These are phyloP conservation scores for Oryzias dopingdopingensis DNA, from an alignment of 2,797 vertebrate species.

Conservation along the genomic window DNA sequence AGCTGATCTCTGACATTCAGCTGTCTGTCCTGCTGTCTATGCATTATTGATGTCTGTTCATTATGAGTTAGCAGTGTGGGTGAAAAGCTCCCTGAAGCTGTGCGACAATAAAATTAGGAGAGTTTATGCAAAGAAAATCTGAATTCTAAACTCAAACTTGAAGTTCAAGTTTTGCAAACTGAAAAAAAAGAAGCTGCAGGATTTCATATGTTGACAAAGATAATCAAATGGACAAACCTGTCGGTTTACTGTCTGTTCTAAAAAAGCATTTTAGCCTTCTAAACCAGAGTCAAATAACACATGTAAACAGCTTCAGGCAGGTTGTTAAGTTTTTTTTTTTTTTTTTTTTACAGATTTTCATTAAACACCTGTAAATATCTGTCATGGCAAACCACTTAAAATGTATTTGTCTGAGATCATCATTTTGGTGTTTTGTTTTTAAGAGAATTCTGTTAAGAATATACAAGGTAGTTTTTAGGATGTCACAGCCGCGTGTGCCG, in stretches of 20 bases:
- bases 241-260: slow-evolving; percentile 27
- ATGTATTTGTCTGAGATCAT: too few species aligned
- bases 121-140: too few species aligned
- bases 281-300: slow-evolving; percentile 21
- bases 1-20: slow-evolving; percentile 33
- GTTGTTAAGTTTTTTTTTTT: slow-evolving; percentile 10
- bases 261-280: slow-evolving; percentile 18
- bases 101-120: too few species aligned
- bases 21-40: not conserved
- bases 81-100: too few species aligned
- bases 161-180: not conserved
- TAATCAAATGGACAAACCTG: slow-evolving; percentile 26
- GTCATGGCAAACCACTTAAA: too few species aligned
- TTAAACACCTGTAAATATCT: not conserved
- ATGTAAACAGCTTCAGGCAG: slow-evolving; percentile 34
- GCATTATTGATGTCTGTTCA: not conserved
- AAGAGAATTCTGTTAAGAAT: too few species aligned
- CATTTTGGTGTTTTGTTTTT: too few species aligned
- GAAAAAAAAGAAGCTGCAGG: not conserved
- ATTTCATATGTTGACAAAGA: too few species aligned
- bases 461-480: too few species aligned
- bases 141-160: too few species aligned
- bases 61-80: not conserved
- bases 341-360: not conserved
- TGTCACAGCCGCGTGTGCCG: too few species aligned